Evolutionary conservation across 1,140 invertebrate genomes (phyloP), one percentile per base, ranked within the genome.

Genomic region (Microplitis demolitor): DNA sequence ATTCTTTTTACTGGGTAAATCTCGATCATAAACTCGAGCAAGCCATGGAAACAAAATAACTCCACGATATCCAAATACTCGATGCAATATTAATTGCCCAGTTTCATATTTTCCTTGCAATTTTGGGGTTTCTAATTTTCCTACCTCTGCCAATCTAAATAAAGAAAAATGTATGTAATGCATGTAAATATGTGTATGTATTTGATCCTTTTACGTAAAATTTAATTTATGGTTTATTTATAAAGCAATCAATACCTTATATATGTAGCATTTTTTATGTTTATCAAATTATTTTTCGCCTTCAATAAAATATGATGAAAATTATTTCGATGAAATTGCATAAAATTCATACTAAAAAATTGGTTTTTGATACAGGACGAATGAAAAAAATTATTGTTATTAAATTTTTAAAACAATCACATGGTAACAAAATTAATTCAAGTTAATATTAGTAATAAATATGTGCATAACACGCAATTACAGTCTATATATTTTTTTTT

Each of bases 21-120:
- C 96, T 81, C 96, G 89, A 81, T 99, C 97, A 82, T 97, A 98
- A 9, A 98, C 96, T 83, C 93, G 90, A 4, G 97, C 97, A 54
- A 95, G 87, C 97, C 97, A 99, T 4, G 97, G 97, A 85, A 98
- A 98, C 24, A 99, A 88, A 72, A 98, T 92, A 5, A 98, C 96
- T 9, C 97, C 97, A 79, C 97, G 89, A 84, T 99, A 99, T 13
- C 97, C 96, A 88, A 99, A 99, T 14, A 98, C 93, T 82, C 94
- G 91, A 83, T 99, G 97, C 24, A 99, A 88, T 84, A 99, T 98
- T 54, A 98, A 88, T 86, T 98, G 97, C 37, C 97, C 97, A 11
- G 97, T 97, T 80, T 96, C 94, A 89, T 98, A 98, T 88, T 96
- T 95, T 51, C 95, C 95, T 74, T 94, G 90, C 54, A 92, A 84